phyloP scores from a whole-genome alignment of 2,888 invertebrate genomes.

The Ormyrus thymus region DNA sequence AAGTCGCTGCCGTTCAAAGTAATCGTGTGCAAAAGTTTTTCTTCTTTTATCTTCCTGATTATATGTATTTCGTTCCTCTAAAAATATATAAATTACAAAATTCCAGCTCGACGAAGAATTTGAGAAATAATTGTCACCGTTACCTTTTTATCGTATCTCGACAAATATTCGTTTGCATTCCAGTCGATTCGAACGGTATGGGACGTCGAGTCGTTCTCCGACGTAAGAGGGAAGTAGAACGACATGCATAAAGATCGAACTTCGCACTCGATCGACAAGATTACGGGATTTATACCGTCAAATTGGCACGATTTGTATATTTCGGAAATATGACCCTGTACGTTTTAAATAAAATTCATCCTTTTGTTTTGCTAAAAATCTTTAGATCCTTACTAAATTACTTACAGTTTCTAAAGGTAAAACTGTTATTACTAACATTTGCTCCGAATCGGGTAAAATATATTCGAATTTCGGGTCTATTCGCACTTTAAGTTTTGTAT shows the following conservation, averaged over 20 bases:
- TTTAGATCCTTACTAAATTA: background rate
- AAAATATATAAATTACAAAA: background rate
- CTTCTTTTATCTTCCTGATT: conserved; percentile 33
- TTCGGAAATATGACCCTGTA: conserved; percentile 70
- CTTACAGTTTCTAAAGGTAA: conserved; percentile 64
- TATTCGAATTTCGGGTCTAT: conserved; percentile 66
- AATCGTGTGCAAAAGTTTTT: conserved; percentile 30
- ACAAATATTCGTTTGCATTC: conserved; percentile 51
- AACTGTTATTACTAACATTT: conserved; percentile 62
- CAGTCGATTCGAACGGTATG: conserved; percentile 66
- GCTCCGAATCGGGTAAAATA: conserved; percentile 58
- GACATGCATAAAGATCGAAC: conserved; percentile 70
- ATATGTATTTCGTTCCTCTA: conserved; percentile 35
- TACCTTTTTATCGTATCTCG: conserved; percentile 39
- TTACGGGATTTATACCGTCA: conserved; percentile 64
- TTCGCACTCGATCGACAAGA: conserved; percentile 68
- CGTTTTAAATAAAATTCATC: background rate
- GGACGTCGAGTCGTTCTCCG: background rate
- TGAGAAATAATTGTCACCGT: background rate
- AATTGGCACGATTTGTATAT: conserved; percentile 72
- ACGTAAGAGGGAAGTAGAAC: conserved; percentile 68
- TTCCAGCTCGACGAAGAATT: background rate
- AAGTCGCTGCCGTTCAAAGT: conserved; percentile 14
- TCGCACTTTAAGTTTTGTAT: conserved; percentile 63
- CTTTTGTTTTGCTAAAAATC: background rate